These are phyloP conservation scores for Ladona fulva DNA, from an alignment of 1,140 invertebrate species.

Conservation along the genomic window DNA sequence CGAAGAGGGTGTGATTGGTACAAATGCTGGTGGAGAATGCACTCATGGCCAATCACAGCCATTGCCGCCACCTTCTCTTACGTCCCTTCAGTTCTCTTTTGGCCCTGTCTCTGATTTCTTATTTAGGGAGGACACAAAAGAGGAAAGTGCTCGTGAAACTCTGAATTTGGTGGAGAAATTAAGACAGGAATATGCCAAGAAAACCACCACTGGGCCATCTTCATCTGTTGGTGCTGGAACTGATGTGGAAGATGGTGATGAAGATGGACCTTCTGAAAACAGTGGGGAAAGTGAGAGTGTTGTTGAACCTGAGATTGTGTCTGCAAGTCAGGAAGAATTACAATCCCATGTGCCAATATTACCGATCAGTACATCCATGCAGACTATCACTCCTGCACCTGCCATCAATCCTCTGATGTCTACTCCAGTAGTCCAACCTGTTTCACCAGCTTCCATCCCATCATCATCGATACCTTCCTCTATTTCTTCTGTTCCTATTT, in stretches of 20 bases:
- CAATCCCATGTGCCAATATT: neutral
- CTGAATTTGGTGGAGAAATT: slow-evolving; percentile 69
- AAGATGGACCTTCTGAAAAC: slow-evolving; percentile 22
- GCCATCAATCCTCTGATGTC: neutral
- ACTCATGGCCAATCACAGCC: slow-evolving; percentile 26
- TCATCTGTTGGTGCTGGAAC: slow-evolving; percentile 29
- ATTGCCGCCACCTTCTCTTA: slow-evolving; percentile 55
- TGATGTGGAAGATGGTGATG: slow-evolving; percentile 29
- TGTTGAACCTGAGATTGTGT: neutral
- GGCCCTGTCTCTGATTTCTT: slow-evolving; percentile 38
- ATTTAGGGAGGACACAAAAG: slow-evolving; percentile 70
- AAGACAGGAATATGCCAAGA: slow-evolving; percentile 54
- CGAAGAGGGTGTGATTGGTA: neutral
- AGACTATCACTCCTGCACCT: neutral
- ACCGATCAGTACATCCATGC: too few species aligned
- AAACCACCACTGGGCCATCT: slow-evolving; percentile 43
- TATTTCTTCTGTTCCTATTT: neutral
- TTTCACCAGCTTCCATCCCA: neutral
- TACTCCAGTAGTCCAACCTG: neutral
- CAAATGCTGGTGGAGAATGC: neutral
- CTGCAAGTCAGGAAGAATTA: neutral
- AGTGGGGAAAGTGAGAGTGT: neutral
- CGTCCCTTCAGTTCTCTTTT: slow-evolving; percentile 29
- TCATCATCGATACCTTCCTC: neutral
- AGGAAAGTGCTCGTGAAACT: slow-evolving; percentile 63